Conservation (phyloP, 1,140 invertebrate species). For the Sinella curviseta region DNA sequence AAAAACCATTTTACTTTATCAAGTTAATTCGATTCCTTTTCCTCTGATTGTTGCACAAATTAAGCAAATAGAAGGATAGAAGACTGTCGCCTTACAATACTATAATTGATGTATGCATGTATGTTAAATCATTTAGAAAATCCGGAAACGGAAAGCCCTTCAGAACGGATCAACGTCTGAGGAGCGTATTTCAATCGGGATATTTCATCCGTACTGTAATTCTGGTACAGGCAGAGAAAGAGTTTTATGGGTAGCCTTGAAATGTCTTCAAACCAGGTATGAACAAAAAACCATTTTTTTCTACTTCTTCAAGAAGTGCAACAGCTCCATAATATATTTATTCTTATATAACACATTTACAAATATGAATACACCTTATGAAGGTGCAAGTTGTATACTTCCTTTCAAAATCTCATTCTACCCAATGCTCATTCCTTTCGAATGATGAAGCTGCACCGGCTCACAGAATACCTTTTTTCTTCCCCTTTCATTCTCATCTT, state of each 20-base stretch:
- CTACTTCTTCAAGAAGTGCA: not conserved
- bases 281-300: constrained; percentile 19
- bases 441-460: no score
- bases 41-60: not conserved
- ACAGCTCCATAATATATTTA: no score
- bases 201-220: constrained; percentile 98
- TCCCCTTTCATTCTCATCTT: not conserved
- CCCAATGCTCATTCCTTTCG: no score
- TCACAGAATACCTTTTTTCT: no score
- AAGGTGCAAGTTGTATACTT: no score
- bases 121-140: not conserved
- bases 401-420: no score
- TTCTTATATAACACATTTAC: no score
- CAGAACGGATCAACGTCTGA: not conserved
- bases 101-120: not conserved
- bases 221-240: constrained; percentile 95
- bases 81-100: not conserved
- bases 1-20: no score
- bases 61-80: no score
- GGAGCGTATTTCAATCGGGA: constrained; percentile 59
- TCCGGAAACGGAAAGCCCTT: constrained; percentile 17
- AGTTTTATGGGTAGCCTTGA: constrained; percentile 90
- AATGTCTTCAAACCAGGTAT: constrained; percentile 75
- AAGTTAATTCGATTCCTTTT: not conserved
- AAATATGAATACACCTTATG: no score